phyloP scores from a whole-genome alignment of 2,888 invertebrate species.

The Macrosiphum euphorbiae region DNA sequence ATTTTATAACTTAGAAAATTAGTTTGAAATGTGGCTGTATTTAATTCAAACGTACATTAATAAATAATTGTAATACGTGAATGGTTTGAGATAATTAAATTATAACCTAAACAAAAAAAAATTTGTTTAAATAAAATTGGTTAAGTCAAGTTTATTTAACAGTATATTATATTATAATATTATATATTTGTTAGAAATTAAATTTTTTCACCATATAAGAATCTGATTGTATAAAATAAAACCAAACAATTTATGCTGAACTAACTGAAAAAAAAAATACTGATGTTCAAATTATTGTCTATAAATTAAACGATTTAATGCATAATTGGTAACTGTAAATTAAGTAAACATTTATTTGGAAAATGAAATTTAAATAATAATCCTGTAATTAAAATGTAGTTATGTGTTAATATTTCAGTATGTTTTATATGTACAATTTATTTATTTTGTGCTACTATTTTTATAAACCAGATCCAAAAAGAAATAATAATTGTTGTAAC shows the following conservation, averaged over 20 bases:
- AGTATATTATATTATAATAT: slow-evolving; percentile 12
- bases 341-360: slow-evolving; percentile 34
- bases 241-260: slow-evolving; percentile 43
- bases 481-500: slow-evolving; percentile 34
- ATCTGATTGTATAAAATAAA: slow-evolving; percentile 26
- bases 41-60: slow-evolving; percentile 42
- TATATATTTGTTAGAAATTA: slow-evolving; percentile 26
- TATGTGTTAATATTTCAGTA: neutral
- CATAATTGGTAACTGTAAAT: slow-evolving; percentile 47
- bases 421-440: neutral
- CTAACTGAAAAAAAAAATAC: slow-evolving; percentile 34
- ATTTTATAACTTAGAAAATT: slow-evolving; percentile 39
- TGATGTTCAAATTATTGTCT: slow-evolving; percentile 52
- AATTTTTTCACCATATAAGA: slow-evolving; percentile 28
- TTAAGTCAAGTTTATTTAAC: slow-evolving; percentile 6
- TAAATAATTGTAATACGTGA: slow-evolving; percentile 53
- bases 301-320: slow-evolving; percentile 43
- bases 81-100: slow-evolving; percentile 54
- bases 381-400: neutral
- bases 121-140: slow-evolving; percentile 14
- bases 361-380: slow-evolving; percentile 20
- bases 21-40: slow-evolving; percentile 29
- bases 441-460: slow-evolving; percentile 8
- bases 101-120: slow-evolving; percentile 47
- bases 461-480: slow-evolving; percentile 4